A percentile compares a stretch with the other conserved stretches of the same genome.
phyloP scores from a whole-genome alignment of 2,888 invertebrate genomes.

The Empis livida region DNA sequence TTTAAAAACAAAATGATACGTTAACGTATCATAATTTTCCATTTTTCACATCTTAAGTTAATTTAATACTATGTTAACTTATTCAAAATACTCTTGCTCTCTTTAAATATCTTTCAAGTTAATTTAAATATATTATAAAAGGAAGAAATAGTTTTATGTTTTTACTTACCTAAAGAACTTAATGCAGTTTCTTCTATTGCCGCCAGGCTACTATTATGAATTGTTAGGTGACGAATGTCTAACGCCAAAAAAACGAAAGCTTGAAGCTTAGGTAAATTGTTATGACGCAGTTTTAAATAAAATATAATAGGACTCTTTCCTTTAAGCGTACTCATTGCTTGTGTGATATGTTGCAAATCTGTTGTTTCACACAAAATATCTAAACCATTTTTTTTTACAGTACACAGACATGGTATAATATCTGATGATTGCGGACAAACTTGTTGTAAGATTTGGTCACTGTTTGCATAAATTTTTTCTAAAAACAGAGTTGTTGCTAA shows the following conservation, averaged over 20 bases:
- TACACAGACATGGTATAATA: constrained; percentile 70
- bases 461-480: too few relatives aligned
- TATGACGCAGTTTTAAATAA: constrained; percentile 77
- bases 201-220: constrained; percentile 77
- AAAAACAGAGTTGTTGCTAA: too few relatives aligned
- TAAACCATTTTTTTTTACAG: constrained; percentile 75
- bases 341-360: constrained; percentile 61
- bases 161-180: constrained; percentile 64
- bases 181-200: constrained; percentile 78
- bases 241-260: constrained; percentile 77
- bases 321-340: constrained; percentile 71
- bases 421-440: constrained; percentile 63
- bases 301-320: constrained; percentile 70
- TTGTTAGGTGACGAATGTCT: constrained; percentile 76
- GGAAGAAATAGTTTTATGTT: too few relatives aligned
- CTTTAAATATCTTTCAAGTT: too few relatives aligned
- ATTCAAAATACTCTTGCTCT: too few relatives aligned
- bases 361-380: constrained; percentile 83
- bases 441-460: constrained; percentile 36
- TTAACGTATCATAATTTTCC: too few relatives aligned
- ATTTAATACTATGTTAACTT: too few relatives aligned
- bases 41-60: too few relatives aligned
- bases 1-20: too few relatives aligned
- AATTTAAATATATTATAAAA: too few relatives aligned
- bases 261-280: constrained; percentile 70